Conservation (phyloP, 2,113 vertebrate genomes). For the Phainopepla nitens region DNA sequence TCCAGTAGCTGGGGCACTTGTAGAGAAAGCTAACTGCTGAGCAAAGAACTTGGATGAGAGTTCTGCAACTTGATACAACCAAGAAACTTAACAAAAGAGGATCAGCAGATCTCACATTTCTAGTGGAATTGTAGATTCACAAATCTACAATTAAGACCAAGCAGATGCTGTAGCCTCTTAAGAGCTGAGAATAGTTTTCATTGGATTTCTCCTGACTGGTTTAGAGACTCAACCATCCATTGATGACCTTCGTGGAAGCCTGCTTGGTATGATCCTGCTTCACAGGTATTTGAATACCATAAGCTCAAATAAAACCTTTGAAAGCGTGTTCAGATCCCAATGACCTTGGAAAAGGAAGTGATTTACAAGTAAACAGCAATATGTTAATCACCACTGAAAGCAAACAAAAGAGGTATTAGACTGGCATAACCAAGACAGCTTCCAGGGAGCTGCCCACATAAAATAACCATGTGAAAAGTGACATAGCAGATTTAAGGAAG, state of each 20-base stretch:
- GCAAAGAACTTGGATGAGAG: background rate
- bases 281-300: background rate
- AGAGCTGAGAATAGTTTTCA: background rate
- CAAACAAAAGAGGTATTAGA: background rate
- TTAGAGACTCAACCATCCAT: background rate
- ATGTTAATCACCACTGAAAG: background rate
- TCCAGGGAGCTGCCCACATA: background rate
- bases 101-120: background rate
- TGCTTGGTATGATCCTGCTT: background rate
- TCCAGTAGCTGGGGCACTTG: background rate
- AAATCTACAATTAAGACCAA: background rate
- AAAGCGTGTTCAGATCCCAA: background rate
- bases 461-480: background rate
- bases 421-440: background rate
- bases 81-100: background rate
- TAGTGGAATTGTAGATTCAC: too few relatives aligned
- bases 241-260: background rate
- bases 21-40: background rate
- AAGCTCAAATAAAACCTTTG: background rate
- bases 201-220: background rate
- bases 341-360: background rate
- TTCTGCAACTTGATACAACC: background rate
- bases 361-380: background rate
- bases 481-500: background rate
- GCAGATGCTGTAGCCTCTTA: background rate